Conservation (phyloP, 2,797 vertebrate species). For the Malacoraja senta region DNA sequence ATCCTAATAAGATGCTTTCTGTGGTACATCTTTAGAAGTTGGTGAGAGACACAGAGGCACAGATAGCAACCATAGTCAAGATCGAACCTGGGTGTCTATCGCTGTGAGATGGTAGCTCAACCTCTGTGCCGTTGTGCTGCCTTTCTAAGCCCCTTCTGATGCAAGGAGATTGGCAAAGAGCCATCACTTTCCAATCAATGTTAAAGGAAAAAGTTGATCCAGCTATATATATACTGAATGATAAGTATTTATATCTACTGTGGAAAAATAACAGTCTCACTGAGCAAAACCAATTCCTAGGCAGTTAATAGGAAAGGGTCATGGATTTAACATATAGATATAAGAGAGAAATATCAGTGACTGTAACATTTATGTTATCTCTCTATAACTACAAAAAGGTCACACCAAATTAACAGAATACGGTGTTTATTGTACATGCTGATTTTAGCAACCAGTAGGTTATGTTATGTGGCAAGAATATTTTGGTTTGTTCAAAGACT, state of each 20-base stretch:
- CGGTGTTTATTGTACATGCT: neutral
- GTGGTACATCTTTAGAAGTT: no score
- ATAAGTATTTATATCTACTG: neutral
- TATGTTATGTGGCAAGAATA: neutral
- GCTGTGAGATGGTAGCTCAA: no score
- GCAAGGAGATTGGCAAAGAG: neutral
- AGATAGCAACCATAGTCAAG: no score
- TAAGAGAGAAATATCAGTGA: neutral
- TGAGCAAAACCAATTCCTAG: neutral
- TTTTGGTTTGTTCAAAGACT: neutral
- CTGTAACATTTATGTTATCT: neutral
- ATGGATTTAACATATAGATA: neutral
- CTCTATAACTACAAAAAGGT: neutral
- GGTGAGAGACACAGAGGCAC: no score
- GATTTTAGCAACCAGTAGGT: neutral
- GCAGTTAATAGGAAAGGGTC: neutral
- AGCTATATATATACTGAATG: neutral
- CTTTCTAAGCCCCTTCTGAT: neutral
- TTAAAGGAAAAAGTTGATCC: neutral
- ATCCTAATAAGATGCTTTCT: no score
- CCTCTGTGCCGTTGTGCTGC: no score
- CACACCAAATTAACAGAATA: neutral
- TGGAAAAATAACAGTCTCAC: neutral
- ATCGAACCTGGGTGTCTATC: no score
- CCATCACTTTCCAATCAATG: neutral